Evolutionary conservation across 2,113 vertebrate genomes (phyloP).

Genomic region (Sceloporus undulatus): DNA sequence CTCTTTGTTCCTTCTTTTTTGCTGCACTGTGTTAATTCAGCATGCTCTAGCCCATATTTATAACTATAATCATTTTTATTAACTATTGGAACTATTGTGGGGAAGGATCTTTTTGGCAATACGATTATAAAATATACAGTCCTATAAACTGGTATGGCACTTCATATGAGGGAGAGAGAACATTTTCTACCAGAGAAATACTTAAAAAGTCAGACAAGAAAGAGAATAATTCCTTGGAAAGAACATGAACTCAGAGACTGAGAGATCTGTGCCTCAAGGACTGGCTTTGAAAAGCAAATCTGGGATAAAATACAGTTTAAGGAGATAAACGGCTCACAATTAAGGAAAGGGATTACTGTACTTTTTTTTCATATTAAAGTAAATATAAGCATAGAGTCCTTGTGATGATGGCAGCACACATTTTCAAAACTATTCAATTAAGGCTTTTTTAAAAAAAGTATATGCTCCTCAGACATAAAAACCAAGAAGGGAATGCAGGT

Average conservation of each 20-base stretch:
- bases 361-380: not conserved
- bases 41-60: not conserved
- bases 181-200: not conserved
- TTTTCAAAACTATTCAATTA: not conserved
- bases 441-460: not conserved
- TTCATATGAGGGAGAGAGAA: not conserved
- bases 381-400: no score
- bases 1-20: not conserved
- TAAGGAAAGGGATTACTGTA: not conserved
- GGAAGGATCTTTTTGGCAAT: conserved; percentile 3
- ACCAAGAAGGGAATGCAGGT: not conserved
- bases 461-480: not conserved
- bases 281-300: not conserved
- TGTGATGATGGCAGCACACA: not conserved
- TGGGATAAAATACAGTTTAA: not conserved
- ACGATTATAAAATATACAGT: conserved; percentile 9
- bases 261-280: not conserved
- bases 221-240: not conserved
- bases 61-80: conserved; percentile 20
- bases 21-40: not conserved
- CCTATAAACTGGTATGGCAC: conserved; percentile 11
- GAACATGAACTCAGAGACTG: not conserved
- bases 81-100: conserved; percentile 1
- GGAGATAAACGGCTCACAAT: not conserved
- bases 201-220: not conserved